Percentiles rank a stretch among this genome's conserved stretches.
Evolutionary conservation across 2,888 invertebrate genomes (phyloP).

Genomic region (Sympetrum striolatum): DNA sequence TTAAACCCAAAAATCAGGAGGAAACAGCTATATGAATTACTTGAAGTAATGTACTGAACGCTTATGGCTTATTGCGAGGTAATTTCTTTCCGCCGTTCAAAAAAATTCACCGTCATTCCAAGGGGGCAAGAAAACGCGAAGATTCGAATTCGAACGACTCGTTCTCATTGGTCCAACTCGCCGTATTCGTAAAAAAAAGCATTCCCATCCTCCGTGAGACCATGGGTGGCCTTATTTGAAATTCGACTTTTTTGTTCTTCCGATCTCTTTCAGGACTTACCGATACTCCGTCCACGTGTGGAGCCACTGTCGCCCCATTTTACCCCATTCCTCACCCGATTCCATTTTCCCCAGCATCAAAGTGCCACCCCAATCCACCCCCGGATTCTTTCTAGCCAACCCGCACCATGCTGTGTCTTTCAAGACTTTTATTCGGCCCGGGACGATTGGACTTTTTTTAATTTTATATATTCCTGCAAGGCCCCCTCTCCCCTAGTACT

Average conservation of each 20-base stretch:
- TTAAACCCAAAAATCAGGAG: too few species aligned
- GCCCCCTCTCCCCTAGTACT: too few species aligned
- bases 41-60: too few species aligned
- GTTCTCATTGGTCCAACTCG: too few species aligned
- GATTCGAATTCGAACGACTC: too few species aligned
- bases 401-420: slow-evolving; percentile 38
- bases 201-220: not conserved
- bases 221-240: slow-evolving; percentile 34
- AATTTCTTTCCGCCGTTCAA: too few species aligned
- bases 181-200: too few species aligned
- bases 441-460: slow-evolving; percentile 26
- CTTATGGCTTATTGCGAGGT: too few species aligned
- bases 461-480: not conserved
- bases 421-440: slow-evolving; percentile 16
- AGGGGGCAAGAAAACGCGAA: too few species aligned
- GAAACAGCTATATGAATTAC: too few species aligned
- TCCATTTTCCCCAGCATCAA: not conserved
- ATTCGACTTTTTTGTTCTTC: slow-evolving; percentile 17
- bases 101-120: too few species aligned
- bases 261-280: slow-evolving; percentile 2
- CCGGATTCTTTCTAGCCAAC: not conserved
- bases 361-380: not conserved
- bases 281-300: not conserved
- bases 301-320: not conserved
- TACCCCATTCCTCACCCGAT: not conserved